Conservation (phyloP, 1,140 invertebrate species). For the Pomacea maculata region DNA sequence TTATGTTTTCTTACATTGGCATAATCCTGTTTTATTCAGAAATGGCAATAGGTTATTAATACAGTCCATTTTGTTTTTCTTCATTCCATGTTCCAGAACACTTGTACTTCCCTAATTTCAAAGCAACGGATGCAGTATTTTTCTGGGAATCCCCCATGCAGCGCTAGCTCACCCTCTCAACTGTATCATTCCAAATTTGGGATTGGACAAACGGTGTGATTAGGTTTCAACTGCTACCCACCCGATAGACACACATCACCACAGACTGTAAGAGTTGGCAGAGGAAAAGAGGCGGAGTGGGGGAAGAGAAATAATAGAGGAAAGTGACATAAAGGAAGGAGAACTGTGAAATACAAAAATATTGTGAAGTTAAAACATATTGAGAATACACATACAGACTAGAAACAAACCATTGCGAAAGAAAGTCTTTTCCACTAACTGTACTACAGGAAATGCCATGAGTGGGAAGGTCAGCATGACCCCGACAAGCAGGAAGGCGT, state of each 20-base stretch:
- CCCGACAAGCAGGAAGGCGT: conserved; percentile 50
- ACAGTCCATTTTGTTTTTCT: no score
- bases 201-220: no score
- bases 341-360: neutral
- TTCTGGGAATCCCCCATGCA: no score
- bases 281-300: neutral
- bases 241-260: neutral
- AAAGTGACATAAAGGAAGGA: neutral
- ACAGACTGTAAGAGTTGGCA: conserved; percentile 1
- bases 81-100: no score
- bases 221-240: no score
- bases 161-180: no score
- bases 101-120: no score
- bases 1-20: no score
- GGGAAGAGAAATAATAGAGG: neutral
- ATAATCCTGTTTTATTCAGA: no score
- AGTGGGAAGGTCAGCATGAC: conserved; percentile 58
- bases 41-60: no score
- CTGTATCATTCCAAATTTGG: no score
- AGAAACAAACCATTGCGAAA: conserved; percentile 47
- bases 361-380: neutral
- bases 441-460: conserved; percentile 55
- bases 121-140: no score
- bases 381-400: neutral
- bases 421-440: conserved; percentile 50